phyloP scores from a whole-genome alignment of 2,888 invertebrate genomes.

The Iphiclides podalirius region DNA sequence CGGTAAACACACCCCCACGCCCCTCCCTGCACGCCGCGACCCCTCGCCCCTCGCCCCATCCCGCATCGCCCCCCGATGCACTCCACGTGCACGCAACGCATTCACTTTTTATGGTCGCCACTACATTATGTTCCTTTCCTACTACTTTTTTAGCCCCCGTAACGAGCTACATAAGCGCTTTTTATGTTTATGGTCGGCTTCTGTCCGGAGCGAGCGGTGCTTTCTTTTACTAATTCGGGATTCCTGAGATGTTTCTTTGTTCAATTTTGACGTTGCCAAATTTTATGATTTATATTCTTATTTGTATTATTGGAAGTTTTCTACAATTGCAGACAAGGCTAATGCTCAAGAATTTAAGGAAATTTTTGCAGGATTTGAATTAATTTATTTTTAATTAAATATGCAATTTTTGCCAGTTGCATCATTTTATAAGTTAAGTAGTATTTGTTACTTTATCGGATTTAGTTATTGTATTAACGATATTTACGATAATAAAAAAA shows the following conservation, averaged over 20 bases:
- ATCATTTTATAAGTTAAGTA: too few species aligned
- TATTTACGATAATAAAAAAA: too few species aligned
- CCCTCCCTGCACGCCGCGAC: constrained; percentile 41
- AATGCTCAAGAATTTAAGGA: too few species aligned
- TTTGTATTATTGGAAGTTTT: not conserved
- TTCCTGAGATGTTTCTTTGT: constrained; percentile 35
- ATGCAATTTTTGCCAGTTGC: too few species aligned
- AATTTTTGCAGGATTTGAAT: too few species aligned
- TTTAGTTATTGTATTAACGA: too few species aligned
- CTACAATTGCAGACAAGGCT: too few species aligned
- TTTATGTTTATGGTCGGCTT: constrained; percentile 70
- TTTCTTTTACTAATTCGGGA: constrained; percentile 66
- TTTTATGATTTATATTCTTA: not conserved
- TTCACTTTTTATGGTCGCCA: constrained; percentile 74
- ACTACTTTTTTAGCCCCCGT: constrained; percentile 67
- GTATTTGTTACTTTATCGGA: too few species aligned
- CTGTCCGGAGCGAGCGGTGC: constrained; percentile 57
- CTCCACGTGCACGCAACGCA: constrained; percentile 76
- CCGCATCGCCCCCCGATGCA: constrained; percentile 51
- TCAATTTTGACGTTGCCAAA: not conserved
- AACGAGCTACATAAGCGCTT: constrained; percentile 74
- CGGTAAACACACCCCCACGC: constrained; percentile 73
- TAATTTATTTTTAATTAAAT: too few species aligned
- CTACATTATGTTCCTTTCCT: constrained; percentile 75
- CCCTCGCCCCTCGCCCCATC: constrained; percentile 33